Percentiles rank a stretch among this genome's conserved stretches.
These are phyloP conservation scores for Heliconius hortense DNA, from an alignment of 2,888 invertebrate genomes.

Conservation along the genomic window DNA sequence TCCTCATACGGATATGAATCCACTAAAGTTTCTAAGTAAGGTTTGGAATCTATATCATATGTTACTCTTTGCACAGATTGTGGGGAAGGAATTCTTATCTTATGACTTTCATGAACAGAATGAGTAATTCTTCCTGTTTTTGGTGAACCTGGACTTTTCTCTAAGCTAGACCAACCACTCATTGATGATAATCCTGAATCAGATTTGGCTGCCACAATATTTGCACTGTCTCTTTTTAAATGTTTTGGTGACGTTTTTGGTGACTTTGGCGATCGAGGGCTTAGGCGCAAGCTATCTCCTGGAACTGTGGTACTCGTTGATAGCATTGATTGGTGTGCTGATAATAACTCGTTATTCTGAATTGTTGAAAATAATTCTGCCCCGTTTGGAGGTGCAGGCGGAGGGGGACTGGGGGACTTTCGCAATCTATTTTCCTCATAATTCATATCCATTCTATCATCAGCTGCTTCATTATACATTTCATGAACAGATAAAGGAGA, in stretches of 20 bases:
- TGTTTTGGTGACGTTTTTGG: conserved; percentile 88
- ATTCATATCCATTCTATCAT: conserved; percentile 71
- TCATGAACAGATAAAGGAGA: conserved; percentile 85
- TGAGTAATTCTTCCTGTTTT: conserved; percentile 80
- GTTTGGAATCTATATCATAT: conserved; percentile 71
- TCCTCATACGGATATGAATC: conserved; percentile 75
- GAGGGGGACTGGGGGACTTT: conserved; percentile 88
- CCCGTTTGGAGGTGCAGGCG: conserved; percentile 89
- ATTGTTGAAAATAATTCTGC: conserved; percentile 73
- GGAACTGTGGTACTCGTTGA: conserved; percentile 59
- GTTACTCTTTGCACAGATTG: conserved; percentile 66
- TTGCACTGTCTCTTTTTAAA: conserved; percentile 81
- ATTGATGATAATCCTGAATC: conserved; percentile 93
- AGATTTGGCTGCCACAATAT: conserved; percentile 89
- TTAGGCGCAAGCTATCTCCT: conserved; percentile 80
- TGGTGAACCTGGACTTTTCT: conserved; percentile 92
- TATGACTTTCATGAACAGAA: conserved; percentile 68
- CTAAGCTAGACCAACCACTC: conserved; percentile 93
- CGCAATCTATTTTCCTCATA: conserved; percentile 75
- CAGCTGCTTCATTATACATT: conserved; percentile 81
- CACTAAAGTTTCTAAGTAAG: conserved; percentile 81
- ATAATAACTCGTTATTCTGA: conserved; percentile 61
- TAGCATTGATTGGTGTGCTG: conserved; percentile 61
- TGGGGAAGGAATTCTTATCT: conserved; percentile 69
- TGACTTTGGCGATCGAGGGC: conserved; percentile 87